phyloP scores from a whole-genome alignment of 2,888 invertebrate genomes.

The Sturmia bella region DNA sequence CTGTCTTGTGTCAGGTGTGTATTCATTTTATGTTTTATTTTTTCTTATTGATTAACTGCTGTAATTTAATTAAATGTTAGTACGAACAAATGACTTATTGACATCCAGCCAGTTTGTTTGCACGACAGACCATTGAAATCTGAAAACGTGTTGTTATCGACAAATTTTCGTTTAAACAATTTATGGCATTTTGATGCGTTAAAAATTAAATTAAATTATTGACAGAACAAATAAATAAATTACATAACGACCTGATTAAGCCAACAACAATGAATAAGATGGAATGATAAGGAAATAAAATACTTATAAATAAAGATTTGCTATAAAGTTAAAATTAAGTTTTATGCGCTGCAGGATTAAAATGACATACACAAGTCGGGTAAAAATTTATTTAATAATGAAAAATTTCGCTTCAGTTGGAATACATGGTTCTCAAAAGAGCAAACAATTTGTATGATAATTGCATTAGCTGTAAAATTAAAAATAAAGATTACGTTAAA shows the following conservation, averaged over 20 bases:
- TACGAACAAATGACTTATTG: background rate
- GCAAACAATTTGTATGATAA: conserved; percentile 80
- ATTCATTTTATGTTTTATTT: conserved; percentile 42
- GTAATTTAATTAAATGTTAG: conserved; percentile 64
- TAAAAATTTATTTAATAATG: too few species aligned
- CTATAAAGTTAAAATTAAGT: too few species aligned
- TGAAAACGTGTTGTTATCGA: conserved; percentile 50
- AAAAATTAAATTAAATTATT: conserved; percentile 53
- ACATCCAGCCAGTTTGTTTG: background rate
- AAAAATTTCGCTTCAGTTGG: conserved; percentile 65
- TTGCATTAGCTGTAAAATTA: conserved; percentile 75
- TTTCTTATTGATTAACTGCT: conserved; percentile 65
- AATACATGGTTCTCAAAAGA: conserved; percentile 78
- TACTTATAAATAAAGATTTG: background rate
- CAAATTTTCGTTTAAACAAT: conserved; percentile 58
- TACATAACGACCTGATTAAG: background rate
- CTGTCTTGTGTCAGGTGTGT: too few species aligned
- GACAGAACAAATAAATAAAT: conserved; percentile 31
- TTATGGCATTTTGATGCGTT: conserved; percentile 58
- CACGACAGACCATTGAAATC: background rate
- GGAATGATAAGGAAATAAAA: background rate
- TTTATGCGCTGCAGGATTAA: too few species aligned
- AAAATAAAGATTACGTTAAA: too few species aligned
- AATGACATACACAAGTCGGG: too few species aligned
- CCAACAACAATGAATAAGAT: background rate